phyloP scores from a whole-genome alignment of 2,888 invertebrate species.

The Nomada fabriciana region DNA sequence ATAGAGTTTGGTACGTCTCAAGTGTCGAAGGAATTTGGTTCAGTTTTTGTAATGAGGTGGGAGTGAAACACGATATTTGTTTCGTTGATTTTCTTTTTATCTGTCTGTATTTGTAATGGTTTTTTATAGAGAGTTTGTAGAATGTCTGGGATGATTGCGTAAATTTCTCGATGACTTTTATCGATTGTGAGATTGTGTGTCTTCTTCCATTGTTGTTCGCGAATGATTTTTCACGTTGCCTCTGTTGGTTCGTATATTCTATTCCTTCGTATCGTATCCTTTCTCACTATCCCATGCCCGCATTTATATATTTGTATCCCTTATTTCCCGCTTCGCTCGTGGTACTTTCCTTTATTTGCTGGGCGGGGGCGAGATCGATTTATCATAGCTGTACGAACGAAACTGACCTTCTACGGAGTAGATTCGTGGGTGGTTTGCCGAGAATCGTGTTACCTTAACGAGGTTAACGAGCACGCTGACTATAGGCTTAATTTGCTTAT shows the following conservation, averaged over 20 bases:
- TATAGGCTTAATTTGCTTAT: slow-evolving; percentile 45
- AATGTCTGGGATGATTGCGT: too few relatives aligned
- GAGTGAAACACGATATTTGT: too few relatives aligned
- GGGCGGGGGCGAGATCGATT: slow-evolving; percentile 34
- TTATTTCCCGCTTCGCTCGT: neutral
- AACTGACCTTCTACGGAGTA: slow-evolving; percentile 27
- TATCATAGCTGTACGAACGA: slow-evolving; percentile 37
- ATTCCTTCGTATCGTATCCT: neutral
- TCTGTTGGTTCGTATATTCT: neutral
- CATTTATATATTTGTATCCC: neutral
- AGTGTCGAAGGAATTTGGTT: too few relatives aligned
- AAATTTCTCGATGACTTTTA: too few relatives aligned
- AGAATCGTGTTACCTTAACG: slow-evolving; percentile 49
- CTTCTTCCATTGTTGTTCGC: neutral
- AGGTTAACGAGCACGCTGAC: slow-evolving; percentile 36
- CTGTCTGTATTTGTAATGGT: too few relatives aligned
- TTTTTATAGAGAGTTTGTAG: too few relatives aligned
- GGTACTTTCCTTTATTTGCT: neutral
- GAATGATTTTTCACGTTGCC: too few relatives aligned
- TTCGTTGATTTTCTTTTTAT: neutral
- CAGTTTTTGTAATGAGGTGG: too few relatives aligned
- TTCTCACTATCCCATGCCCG: neutral
- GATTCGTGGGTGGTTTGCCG: slow-evolving; percentile 38
- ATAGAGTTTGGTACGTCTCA: too few relatives aligned
- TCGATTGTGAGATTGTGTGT: too few relatives aligned